These are phyloP conservation scores for Chionoecetes opilio DNA, from an alignment of 1,140 invertebrate species.

Conservation along the genomic window DNA sequence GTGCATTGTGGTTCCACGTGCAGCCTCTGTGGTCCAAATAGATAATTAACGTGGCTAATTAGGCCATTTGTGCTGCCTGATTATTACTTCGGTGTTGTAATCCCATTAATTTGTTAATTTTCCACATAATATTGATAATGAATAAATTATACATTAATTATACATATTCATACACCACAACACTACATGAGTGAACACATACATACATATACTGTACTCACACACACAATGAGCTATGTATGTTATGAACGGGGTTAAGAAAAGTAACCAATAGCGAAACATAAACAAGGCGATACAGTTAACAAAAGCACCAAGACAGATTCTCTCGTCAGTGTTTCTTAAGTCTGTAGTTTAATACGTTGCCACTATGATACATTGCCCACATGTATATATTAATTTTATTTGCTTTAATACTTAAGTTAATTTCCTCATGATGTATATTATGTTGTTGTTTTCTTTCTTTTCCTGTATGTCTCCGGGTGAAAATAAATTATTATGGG, in stretches of 20 bases:
- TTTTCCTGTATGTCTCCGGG: too few relatives aligned
- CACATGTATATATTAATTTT: too few relatives aligned
- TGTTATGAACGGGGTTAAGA: neutral
- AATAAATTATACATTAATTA: conserved; percentile 32
- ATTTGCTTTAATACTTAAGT: too few relatives aligned
- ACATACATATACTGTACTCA: neutral
- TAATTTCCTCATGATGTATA: too few relatives aligned
- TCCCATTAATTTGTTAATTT: conserved; percentile 31
- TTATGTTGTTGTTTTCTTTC: too few relatives aligned
- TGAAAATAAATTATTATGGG: too few relatives aligned
- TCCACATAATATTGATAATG: neutral
- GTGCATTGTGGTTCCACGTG: neutral
- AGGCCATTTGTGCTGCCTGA: conserved; percentile 2
- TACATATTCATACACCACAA: neutral
- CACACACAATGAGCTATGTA: neutral
- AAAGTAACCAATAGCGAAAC: neutral
- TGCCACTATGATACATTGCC: too few relatives aligned
- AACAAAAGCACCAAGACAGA: too few relatives aligned
- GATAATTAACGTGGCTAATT: neutral
- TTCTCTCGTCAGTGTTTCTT: too few relatives aligned
- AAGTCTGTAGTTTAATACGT: too few relatives aligned
- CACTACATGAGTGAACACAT: neutral
- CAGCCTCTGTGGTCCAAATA: neutral
- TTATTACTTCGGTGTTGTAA: conserved; percentile 30
- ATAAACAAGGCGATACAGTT: neutral